Evolutionary conservation across 2,888 invertebrate genomes (phyloP).

Genomic region (Caprella mutica): DNA sequence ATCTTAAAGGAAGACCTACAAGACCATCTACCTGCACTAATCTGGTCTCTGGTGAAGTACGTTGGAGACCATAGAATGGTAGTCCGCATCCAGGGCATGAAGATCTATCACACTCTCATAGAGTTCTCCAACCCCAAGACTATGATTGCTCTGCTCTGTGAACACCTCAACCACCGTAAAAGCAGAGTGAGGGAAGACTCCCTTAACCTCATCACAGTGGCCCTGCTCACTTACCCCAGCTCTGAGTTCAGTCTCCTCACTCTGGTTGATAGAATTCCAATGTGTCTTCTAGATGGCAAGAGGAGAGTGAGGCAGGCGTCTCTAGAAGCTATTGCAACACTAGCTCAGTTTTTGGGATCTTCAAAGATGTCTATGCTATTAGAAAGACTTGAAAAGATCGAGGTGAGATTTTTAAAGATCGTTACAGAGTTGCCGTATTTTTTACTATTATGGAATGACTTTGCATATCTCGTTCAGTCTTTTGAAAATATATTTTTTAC

Average conservation of each 20-base stretch:
- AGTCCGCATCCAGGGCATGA: conserved; percentile 44
- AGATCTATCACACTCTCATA: conserved; percentile 46
- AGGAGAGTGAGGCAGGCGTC: conserved; percentile 64
- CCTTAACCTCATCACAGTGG: conserved; percentile 61
- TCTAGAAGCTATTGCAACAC: conserved; percentile 63
- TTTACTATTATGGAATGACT: no score
- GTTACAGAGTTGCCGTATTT: not conserved
- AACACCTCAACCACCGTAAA: conserved; percentile 43
- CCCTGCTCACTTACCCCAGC: conserved; percentile 64
- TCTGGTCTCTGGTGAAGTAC: conserved; percentile 36
- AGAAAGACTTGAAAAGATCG: conserved; percentile 43
- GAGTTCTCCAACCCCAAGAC: conserved; percentile 45
- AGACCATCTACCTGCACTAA: not conserved
- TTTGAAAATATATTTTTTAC: no score
- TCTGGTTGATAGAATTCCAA: conserved; percentile 43
- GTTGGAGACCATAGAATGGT: conserved; percentile 46
- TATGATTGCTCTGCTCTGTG: conserved; percentile 47
- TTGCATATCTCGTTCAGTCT: no score
- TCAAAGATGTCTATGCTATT: conserved; percentile 49
- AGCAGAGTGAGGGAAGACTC: conserved; percentile 59
- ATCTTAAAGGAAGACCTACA: not conserved
- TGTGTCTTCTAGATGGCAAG: conserved; percentile 50
- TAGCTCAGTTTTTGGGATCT: conserved; percentile 58
- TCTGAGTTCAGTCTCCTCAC: conserved; percentile 53
- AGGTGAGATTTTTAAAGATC: conserved; percentile 34